Base-by-base conservation (phyloP, 2,888 invertebrate species). In the Iselma pallidipennis region DNA sequence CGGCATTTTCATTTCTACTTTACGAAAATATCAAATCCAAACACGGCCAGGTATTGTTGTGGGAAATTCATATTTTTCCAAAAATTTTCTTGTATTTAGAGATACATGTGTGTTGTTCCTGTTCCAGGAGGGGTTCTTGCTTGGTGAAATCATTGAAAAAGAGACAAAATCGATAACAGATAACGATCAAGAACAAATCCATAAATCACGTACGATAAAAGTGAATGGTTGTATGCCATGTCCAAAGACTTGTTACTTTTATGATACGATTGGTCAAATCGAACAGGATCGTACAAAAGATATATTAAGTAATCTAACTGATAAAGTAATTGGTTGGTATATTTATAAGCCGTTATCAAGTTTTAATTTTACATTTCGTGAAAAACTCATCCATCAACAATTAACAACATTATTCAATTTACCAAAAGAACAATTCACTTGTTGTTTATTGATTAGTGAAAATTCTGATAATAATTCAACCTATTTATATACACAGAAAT, bases 121-220 rank as follows among this genome's bases (percentile, higher is more conserved):
- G n/a, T 81, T 81, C 37, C 63, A 85, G 85, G 82, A 84, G 74
- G 90, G 90, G 12, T 89, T 90, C 76, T 82, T 90, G 28, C 81
- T 89, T 48, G 90, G 90, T 10, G 86, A 89, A 73, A 83, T 88
- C 12, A 82, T 86, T 48, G 84, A 86, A 49, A 86, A 85, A 79
- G 85, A 88, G 70, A 87, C 87, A 4, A 88, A 86, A 77, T 87
- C 87, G 59, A 88, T 89, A 75, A 90, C 90, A 4, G 90, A 90
- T 76, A 85, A 86, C 14, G 88, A 89, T 63, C 87, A 86, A 72
- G 85, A 87, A 73, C 85, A 86, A 70, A 84, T 88, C 52, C 84
- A 86, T 29, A 80, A 86, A 59, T 86, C 87, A 69, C 86, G 84
- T 66, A 85, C 86, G 70, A 87, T 89, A 59, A 84, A 86, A 72